Evolutionary conservation across 2,888 invertebrate species (phyloP), one percentile per base, ranked within the genome.

Genomic region (Phasia obesa): DNA sequence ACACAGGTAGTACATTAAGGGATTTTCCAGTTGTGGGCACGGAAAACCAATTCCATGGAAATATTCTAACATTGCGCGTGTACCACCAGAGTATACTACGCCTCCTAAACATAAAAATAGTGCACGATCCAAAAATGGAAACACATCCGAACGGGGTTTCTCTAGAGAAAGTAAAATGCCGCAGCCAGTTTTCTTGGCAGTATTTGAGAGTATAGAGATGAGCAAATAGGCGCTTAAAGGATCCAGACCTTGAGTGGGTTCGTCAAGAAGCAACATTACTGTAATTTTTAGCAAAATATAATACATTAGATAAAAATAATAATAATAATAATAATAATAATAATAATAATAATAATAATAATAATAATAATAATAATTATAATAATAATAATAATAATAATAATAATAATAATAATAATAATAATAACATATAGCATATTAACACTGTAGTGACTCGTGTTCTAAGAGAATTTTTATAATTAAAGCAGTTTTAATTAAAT

Each of bases 1-100:
- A 86, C 94, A 94, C 70, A 94, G 92, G 90, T 98, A 99, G 91
- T 98, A 99, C 96, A 98, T 98, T n/a, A 99, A 93, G 0, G 99
- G 99, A 91, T 99, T 99, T 90, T 99, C 99, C 62, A 98, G 92
- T 89, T 98, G 97, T 0, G 99, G 99, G 91, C 99, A 99, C 0
- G 98, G 98, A 90, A 98, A 98, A 2, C 99, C 99, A 86, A 99
- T 97, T 84, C 95, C 95, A 74, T 97, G 96, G 91, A 99, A 99
- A 91, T 99, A 99, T 88, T 97, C 97, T 81, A 99, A 92, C 94
- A 99, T 96, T 86, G 97, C 95, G 69, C 97, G 93, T 0, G 98
- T 98, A 11, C 97, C 96, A 0, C 98, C 98, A 0, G 96, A 96
- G 90, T 97, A 97, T 4, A 98, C 97, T 35, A 97, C 96, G 87